phyloP scores from a whole-genome alignment of 1,140 invertebrate genomes.

The Lasioglossum baleicum region DNA sequence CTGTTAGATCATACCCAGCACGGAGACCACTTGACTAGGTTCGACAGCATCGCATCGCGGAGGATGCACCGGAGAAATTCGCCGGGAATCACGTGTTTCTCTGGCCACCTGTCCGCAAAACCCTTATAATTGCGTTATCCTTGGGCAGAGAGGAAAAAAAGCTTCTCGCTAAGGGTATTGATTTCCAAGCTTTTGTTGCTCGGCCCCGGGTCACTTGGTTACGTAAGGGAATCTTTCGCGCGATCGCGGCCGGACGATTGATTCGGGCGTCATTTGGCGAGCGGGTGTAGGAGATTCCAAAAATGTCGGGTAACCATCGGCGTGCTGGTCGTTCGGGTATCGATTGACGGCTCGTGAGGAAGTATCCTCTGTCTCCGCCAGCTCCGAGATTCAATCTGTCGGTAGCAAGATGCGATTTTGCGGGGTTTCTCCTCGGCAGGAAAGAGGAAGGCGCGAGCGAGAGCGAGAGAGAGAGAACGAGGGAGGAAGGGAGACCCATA shows the following conservation, averaged over 20 bases:
- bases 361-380: constrained; percentile 24
- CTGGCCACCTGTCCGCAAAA: neutral
- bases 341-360: constrained; percentile 25
- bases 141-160: neutral
- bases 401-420: constrained; percentile 33
- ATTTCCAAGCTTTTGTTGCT: neutral
- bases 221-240: neutral
- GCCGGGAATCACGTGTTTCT: too few relatives aligned
- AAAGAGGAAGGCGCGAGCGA: neutral
- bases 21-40: too few relatives aligned
- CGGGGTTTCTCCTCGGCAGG: constrained; percentile 14
- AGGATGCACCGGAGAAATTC: too few relatives aligned
- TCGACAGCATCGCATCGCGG: too few relatives aligned
- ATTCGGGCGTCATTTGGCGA: constrained; percentile 35
- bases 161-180: neutral
- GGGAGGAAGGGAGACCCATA: constrained; percentile 13
- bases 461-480: neutral
- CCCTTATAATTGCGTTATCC: neutral
- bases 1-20: too few relatives aligned
- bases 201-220: neutral
- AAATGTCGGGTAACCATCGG: constrained; percentile 37
- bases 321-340: constrained; percentile 26
- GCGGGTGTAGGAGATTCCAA: constrained; percentile 23
- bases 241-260: neutral
- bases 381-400: neutral